A percentile compares a stretch with the other conserved stretches of the same genome.
Evolutionary conservation across 92 coral and sea anemone genomes (phyloP).

Genomic region (Porites rus): DNA sequence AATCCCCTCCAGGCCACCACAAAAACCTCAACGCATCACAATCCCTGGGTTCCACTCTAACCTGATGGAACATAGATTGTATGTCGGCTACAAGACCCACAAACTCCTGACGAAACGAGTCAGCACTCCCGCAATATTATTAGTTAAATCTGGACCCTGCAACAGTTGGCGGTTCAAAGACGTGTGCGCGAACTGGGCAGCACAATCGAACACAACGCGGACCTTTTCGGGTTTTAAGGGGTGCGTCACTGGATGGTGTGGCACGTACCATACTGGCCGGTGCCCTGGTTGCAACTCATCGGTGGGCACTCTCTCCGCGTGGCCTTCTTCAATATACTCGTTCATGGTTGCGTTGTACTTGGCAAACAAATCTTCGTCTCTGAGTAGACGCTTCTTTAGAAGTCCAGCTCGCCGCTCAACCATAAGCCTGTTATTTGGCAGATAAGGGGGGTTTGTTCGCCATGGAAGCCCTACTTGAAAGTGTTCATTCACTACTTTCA

Average conservation of each 20-base stretch:
- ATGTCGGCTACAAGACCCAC: conserved; percentile 48
- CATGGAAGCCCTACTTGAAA: conserved; percentile 66
- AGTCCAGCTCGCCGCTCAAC: conserved; percentile 43
- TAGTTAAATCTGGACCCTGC: conserved; percentile 14
- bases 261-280: conserved; percentile 60
- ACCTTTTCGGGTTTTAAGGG: neutral
- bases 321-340: no score
- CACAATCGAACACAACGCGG: conserved; percentile 54
- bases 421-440: conserved; percentile 62
- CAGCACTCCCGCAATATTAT: conserved; percentile 30
- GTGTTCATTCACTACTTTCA: conserved; percentile 49
- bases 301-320: no score
- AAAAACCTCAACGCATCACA: conserved; percentile 51
- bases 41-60: conserved; percentile 20
- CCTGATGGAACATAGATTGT: conserved; percentile 25
- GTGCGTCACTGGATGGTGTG: conserved; percentile 17
- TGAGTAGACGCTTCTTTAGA: conserved; percentile 57
- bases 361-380: neutral
- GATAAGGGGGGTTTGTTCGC: conserved; percentile 44
- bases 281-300: neutral
- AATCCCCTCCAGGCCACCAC: conserved; percentile 57
- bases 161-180: conserved; percentile 17
- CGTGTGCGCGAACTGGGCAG: conserved; percentile 51
- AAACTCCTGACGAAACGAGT: conserved; percentile 37
- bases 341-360: neutral